A percentile compares a stretch with the other conserved stretches of the same genome.
Evolutionary conservation across 2,113 vertebrate genomes (phyloP).

Genomic region (Tachuris rubrigastra): DNA sequence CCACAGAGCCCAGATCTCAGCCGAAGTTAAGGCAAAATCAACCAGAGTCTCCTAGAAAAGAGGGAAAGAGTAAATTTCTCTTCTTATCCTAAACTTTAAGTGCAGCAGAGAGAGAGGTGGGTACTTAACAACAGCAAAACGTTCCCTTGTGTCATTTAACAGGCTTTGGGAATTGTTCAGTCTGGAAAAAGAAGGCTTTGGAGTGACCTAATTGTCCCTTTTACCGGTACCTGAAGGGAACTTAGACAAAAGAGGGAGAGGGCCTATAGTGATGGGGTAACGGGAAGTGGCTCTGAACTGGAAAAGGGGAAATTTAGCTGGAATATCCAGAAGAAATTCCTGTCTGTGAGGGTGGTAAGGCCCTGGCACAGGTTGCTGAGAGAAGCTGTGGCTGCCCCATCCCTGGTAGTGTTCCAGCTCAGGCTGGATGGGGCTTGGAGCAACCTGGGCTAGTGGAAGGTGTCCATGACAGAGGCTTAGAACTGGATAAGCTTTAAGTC

Average conservation of each 20-base stretch:
- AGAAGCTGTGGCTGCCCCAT: neutral
- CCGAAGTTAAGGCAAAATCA: slow-evolving; percentile 88
- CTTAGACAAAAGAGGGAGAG: neutral
- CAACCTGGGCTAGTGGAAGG: neutral
- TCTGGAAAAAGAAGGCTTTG: neutral
- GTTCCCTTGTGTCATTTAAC: neutral
- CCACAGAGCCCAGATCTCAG: slow-evolving; percentile 94
- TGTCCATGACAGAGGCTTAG: accelerated
- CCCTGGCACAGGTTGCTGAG: neutral
- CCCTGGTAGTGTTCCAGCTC: neutral
- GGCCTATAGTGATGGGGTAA: neutral
- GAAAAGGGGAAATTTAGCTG: neutral
- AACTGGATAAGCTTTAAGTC: neutral
- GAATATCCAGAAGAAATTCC: neutral
- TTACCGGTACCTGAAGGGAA: neutral
- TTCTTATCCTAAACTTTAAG: neutral
- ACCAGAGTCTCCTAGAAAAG: slow-evolving; percentile 84
- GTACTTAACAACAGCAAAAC: neutral
- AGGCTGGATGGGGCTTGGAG: neutral
- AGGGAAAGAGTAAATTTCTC: neutral
- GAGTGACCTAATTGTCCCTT: neutral
- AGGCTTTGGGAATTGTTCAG: neutral
- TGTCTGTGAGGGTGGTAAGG: neutral
- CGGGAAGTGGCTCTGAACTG: neutral
- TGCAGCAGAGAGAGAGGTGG: neutral